Conservation (phyloP, 1,140 invertebrate genomes). For the Whitmania pigra region DNA sequence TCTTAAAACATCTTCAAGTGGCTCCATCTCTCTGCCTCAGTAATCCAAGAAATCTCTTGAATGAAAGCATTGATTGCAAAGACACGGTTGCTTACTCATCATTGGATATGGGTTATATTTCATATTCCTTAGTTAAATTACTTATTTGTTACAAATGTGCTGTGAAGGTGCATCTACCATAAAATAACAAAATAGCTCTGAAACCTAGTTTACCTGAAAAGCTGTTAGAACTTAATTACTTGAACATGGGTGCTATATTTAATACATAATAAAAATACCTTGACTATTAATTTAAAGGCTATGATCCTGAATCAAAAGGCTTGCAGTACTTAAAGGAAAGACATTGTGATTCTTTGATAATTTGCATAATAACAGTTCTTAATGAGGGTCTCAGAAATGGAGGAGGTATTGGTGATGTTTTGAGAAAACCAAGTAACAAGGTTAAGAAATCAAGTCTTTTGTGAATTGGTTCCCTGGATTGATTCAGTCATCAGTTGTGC, state of each 20-base stretch:
- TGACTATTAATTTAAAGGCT: background rate
- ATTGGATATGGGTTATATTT: too few relatives aligned
- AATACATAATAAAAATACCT: background rate
- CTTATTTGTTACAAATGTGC: too few relatives aligned
- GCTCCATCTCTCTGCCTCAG: too few relatives aligned
- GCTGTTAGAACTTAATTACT: too few relatives aligned
- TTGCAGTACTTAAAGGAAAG: conserved; percentile 53
- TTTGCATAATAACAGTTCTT: conserved; percentile 95
- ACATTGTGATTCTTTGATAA: conserved; percentile 87
- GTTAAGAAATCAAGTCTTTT: conserved; percentile 47
- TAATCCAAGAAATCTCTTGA: too few relatives aligned
- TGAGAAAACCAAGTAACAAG: conserved; percentile 77
- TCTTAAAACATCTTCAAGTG: too few relatives aligned
- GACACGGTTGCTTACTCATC: too few relatives aligned
- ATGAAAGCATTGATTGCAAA: too few relatives aligned
- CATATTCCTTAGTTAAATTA: too few relatives aligned
- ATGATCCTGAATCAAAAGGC: background rate
- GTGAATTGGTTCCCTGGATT: background rate
- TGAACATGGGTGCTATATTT: background rate
- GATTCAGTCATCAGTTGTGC: background rate
- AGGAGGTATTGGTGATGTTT: conserved; percentile 93
- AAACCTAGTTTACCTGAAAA: too few relatives aligned
- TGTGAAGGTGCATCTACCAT: too few relatives aligned
- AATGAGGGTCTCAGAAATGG: conserved; percentile 97
- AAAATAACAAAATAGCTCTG: too few relatives aligned